phyloP scores from a whole-genome alignment of 2,113 vertebrate species.

The Taxidea taxus region DNA sequence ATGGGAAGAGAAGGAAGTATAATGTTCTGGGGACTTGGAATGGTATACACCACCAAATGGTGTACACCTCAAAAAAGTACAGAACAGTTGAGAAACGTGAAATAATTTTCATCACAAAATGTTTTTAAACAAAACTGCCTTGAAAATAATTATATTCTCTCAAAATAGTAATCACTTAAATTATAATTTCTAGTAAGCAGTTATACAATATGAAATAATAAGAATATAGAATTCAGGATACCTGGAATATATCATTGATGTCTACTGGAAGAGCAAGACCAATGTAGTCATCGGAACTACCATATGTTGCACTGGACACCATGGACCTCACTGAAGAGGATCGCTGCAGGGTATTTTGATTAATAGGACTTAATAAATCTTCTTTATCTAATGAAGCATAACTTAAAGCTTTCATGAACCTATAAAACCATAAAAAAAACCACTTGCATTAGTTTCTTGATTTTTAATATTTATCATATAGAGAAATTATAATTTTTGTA shows the following conservation, averaged over 20 bases:
- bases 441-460: conserved; percentile 53
- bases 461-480: conserved; percentile 1
- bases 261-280: conserved; percentile 95
- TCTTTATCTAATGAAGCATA: conserved; percentile 99
- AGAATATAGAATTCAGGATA: conserved; percentile 60
- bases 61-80: neutral
- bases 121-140: neutral
- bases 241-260: conserved; percentile 97
- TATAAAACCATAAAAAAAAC: conserved; percentile 77
- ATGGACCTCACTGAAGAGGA: conserved; percentile 98
- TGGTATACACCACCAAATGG: too few species aligned
- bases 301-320: conserved; percentile 94
- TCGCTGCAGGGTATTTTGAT: conserved; percentile 95
- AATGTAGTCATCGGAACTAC: conserved; percentile 95
- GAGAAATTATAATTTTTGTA: conserved; percentile 9
- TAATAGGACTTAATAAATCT: conserved; percentile 97
- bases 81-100: neutral
- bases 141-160: conserved; percentile 21
- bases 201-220: neutral
- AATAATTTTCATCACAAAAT: neutral
- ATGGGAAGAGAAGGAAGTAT: neutral
- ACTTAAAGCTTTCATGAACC: conserved; percentile 99
- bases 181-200: conserved; percentile 22
- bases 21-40: neutral
- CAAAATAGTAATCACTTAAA: neutral